Evolutionary conservation across 2,888 invertebrate species (phyloP), one percentile per base, ranked within the genome.

Genomic region (Carcina quercana): DNA sequence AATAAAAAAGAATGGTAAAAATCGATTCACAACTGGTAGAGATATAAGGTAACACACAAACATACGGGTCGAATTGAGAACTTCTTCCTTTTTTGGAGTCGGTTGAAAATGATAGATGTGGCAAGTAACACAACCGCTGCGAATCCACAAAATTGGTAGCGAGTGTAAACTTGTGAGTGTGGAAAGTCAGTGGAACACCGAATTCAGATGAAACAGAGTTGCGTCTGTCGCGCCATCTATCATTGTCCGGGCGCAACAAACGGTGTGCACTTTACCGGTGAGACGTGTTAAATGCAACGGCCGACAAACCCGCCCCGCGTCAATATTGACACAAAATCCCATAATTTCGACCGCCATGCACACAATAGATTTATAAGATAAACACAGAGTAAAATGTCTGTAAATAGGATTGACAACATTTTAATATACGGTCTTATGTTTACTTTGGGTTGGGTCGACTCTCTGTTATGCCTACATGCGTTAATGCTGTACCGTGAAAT

Each of bases 361-460:
- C 71, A 82, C 82, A 83, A 82, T 79, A 76, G 82, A 79, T 80
- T 80, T 79, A 79, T 79, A 83, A 80, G 71, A 76, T 80, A 83
- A 83, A 83, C 78, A 82, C 63, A 61, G 70, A 73, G 79, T 80
- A 80, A 79, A 80, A 82, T 75, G 80, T 78, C 72, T 71, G 82
- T 73, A 80, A 83, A 83, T 79, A 82, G 70, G 67, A 74, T 78
- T 76, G 80, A 83, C 82, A 82, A 79, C 76, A 78, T 78, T 83
- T 80, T 80, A 80, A 82, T 82, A 82, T 78, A 79, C 76, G 74
- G 75, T 63, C 70, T 65, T 62, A 47, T 78, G 69, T 82, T 80
- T 79, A 53, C 72, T 66, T 68, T 79, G 75, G 72, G 63, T 69
- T 60, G 63, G 71, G 62, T 69, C 64, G 63, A 50, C 68, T 70